phyloP scores from a whole-genome alignment of 2,113 vertebrate species.

The Thalassoma bifasciatum region DNA sequence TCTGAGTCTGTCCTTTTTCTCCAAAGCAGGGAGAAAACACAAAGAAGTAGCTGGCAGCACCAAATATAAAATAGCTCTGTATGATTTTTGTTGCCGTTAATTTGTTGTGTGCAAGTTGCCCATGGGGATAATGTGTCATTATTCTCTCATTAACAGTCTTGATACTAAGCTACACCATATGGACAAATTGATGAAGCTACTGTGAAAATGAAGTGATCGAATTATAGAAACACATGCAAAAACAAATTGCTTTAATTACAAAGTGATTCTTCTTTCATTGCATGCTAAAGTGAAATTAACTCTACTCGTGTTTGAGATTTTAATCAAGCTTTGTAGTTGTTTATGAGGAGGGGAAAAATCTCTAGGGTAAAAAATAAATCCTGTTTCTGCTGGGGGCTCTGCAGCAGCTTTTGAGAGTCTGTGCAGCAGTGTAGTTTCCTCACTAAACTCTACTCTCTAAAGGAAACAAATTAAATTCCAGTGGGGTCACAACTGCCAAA shows the following conservation, averaged over 20 bases:
- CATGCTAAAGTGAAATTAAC: constrained; percentile 19
- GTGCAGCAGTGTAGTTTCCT: constrained; percentile 34
- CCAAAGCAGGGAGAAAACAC: not conserved
- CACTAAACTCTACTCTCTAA: constrained; percentile 13
- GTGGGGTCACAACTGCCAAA: constrained; percentile 47
- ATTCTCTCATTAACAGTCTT: constrained; percentile 41
- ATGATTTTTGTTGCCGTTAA: constrained; percentile 31
- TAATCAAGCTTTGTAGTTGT: constrained; percentile 36
- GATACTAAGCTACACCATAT: constrained; percentile 42
- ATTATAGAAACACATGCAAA: constrained; percentile 20
- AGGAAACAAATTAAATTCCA: constrained; percentile 66
- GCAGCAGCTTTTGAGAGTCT: constrained; percentile 11
- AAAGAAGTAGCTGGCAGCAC: not conserved
- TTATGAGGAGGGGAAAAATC: constrained; percentile 36
- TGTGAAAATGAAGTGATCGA: constrained; percentile 16
- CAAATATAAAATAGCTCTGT: constrained; percentile 29
- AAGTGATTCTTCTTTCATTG: constrained; percentile 12
- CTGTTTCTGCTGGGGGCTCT: not conserved
- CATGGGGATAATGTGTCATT: constrained; percentile 27
- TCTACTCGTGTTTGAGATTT: constrained; percentile 30
- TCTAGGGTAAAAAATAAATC: too few species aligned
- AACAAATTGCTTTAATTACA: constrained; percentile 15
- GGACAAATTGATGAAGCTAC: constrained; percentile 38
- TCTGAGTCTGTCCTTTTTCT: constrained; percentile 24
- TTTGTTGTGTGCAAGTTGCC: constrained; percentile 28